phyloP scores from a whole-genome alignment of 2,113 vertebrate species.

The Climacteris rufus region DNA sequence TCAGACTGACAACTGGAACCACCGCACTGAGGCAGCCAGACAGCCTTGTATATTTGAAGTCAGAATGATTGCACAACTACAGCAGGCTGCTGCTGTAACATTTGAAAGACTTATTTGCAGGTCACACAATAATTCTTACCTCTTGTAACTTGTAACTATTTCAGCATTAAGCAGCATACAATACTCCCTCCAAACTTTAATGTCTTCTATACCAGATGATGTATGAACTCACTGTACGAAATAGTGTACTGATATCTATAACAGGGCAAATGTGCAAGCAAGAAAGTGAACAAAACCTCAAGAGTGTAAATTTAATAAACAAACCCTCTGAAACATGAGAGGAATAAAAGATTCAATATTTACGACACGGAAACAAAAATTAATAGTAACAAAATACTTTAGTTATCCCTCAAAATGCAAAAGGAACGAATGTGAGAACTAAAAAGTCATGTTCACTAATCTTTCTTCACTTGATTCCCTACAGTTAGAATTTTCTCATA shows the following conservation, averaged over 20 bases:
- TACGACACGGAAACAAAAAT: not conserved
- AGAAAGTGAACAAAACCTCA: not conserved
- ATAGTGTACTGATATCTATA: not conserved
- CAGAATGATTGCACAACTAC: not conserved
- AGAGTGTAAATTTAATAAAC: not conserved
- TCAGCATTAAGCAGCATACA: not conserved
- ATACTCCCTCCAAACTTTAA: not conserved
- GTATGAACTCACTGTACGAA: not conserved
- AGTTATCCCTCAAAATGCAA: not conserved
- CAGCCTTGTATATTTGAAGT: not conserved
- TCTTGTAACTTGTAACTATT: not conserved
- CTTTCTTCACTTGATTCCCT: not conserved
- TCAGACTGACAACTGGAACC: not conserved
- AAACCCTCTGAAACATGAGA: not conserved
- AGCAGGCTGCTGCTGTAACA: not conserved
- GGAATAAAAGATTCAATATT: not conserved
- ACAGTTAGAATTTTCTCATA: not conserved
- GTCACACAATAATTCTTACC: not conserved
- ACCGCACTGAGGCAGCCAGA: not conserved
- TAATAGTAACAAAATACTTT: not conserved
- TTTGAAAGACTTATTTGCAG: not conserved
- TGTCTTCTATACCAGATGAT: not conserved
- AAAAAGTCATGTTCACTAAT: not conserved
- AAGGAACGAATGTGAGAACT: not conserved
- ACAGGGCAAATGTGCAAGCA: not conserved